Evolutionary conservation across 2,888 invertebrate genomes (phyloP), one percentile per base, ranked within the genome.

Genomic region (Tetrapedia diversipes): DNA sequence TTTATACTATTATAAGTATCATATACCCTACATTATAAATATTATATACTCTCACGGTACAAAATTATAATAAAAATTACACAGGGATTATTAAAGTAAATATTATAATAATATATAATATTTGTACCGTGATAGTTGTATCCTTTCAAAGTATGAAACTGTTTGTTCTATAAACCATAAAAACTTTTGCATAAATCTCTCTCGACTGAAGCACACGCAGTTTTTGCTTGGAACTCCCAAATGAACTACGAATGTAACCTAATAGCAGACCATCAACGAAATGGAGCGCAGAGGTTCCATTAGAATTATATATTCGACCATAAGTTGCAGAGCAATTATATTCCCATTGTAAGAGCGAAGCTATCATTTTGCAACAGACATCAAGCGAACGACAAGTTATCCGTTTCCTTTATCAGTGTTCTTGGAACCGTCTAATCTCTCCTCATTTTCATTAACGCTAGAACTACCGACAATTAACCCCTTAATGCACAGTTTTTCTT

Each of bases 211-310:
- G 2, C 6, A 6, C 1, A 14, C 24, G 16, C 10, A 45, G 6
- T 22, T 45, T 59, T 43, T 22, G 19, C 14, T 32, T 19, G 7
- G 29, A 14, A 37, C 24, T 63, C n/a, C n/a, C 34, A 27, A 64
- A 41, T 51, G 39, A 51, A 14, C 22, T 29, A 53, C 29, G 22
- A 29, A 53, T 24, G 51, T 64, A 41, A 29, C 16, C 14, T 51
- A 63, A 51, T 51, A 10, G 22, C 39, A 3, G 29, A 14, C 37
- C 37, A 63, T 63, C 63, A 37, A 37, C 37, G 14, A 51, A 41
- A 53, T 29, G 51, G 29, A 27, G 8, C 51, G 22, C 11, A 81
- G 86, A 80, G 24, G 29, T 49, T 49, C 49, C 63, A 51, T 63
- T 63, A 39, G 37, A 37, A 37, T 63, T 49, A 63, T 63, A 24